Evolutionary conservation across 2,113 vertebrate species (phyloP).

Genomic region (Recurvirostra avosetta): DNA sequence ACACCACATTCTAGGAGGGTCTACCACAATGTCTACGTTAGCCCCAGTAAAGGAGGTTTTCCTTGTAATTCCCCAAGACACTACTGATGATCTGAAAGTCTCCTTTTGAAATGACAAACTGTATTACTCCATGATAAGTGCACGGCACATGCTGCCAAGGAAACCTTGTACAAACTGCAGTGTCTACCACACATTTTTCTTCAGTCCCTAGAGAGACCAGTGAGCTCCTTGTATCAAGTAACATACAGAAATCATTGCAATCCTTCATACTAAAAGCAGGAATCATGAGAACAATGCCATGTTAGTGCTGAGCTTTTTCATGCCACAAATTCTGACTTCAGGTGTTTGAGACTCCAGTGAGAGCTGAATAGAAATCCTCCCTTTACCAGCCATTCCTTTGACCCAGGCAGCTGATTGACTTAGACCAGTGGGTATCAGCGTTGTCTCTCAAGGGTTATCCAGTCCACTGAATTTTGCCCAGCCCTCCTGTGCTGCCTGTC

Average conservation of each 20-base stretch:
- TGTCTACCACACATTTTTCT: not conserved
- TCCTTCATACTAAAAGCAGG: not conserved
- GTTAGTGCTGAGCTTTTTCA: not conserved
- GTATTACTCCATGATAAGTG: fast-evolving
- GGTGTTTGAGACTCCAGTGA: not conserved
- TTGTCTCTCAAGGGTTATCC: not conserved
- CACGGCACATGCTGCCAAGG: not conserved
- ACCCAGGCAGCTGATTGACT: not conserved
- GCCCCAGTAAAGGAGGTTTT: not conserved
- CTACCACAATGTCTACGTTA: not conserved
- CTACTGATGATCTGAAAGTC: not conserved
- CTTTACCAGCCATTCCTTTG: not conserved
- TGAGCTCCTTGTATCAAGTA: not conserved
- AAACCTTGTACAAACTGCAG: not conserved
- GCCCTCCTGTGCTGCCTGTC: not conserved
- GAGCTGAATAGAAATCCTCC: not conserved
- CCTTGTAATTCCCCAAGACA: not conserved
- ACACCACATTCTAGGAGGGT: not conserved
- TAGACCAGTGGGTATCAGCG: not conserved
- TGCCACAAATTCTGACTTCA: not conserved
- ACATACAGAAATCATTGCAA: not conserved
- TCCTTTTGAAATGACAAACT: not conserved
- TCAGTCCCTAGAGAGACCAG: not conserved
- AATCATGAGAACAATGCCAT: not conserved
- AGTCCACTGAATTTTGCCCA: not conserved